Evolutionary conservation across 2,797 vertebrate species (phyloP).

Genomic region (Chelonia mydas): DNA sequence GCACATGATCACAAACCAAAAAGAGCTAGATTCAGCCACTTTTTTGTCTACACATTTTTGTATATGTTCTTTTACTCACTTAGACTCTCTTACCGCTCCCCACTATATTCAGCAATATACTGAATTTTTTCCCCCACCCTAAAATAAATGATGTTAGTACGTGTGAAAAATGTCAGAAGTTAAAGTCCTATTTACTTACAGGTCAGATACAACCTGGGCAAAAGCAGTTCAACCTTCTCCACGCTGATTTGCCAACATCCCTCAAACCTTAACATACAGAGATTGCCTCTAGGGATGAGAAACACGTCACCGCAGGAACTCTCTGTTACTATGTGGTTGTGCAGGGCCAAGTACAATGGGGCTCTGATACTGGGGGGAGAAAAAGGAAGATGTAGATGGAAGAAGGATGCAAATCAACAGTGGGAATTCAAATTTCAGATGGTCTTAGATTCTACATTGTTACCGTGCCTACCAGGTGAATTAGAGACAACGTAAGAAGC

Average conservation of each 20-base stretch:
- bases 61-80: neutral
- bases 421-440: neutral
- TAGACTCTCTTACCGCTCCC: neutral
- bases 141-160: neutral
- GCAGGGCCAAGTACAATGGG: neutral
- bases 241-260: neutral
- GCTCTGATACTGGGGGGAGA: neutral
- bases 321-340: neutral
- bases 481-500: neutral
- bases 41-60: neutral
- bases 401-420: neutral
- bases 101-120: neutral
- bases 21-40: neutral
- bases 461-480: neutral
- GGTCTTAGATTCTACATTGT: neutral
- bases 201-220: neutral
- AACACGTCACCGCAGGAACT: neutral
- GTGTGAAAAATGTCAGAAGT: neutral
- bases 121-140: neutral
- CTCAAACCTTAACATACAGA: neutral
- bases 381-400: neutral
- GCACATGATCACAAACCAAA: neutral
- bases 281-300: neutral
- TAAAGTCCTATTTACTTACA: neutral
- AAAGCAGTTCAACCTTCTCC: neutral